phyloP scores from a whole-genome alignment of 2,888 invertebrate species.

The Lepeophtheirus nordmannii region DNA sequence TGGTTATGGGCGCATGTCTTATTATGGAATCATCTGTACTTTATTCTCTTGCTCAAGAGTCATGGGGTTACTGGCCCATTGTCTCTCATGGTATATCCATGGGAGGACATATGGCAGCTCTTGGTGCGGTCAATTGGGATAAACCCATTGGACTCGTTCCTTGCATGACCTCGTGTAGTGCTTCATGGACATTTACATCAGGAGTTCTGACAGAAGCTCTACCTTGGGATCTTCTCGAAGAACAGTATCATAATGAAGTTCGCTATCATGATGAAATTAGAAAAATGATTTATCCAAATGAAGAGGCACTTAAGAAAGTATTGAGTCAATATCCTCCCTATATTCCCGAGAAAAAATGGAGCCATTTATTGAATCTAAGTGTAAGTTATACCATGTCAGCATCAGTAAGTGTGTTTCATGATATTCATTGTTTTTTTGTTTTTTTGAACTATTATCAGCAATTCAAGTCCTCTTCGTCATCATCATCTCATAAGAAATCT shows the following conservation, averaged over 20 bases:
- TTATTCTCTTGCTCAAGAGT: conserved; percentile 42
- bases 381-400: background rate
- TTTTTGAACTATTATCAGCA: background rate
- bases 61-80: conserved; percentile 74
- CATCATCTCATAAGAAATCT: background rate
- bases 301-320: conserved; percentile 35
- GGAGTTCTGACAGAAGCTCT: conserved; percentile 90
- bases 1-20: conserved; percentile 95
- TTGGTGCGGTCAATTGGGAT: conserved; percentile 90
- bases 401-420: too few relatives aligned
- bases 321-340: background rate
- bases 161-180: conserved; percentile 93
- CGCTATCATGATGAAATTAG: conserved; percentile 55
- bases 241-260: conserved; percentile 48
- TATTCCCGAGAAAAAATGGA: background rate
- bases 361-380: background rate
- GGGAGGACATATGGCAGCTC: conserved; percentile 97
- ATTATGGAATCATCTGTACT: conserved; percentile 57
- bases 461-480: too few relatives aligned
- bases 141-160: conserved; percentile 64
- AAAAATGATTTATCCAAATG: conserved; percentile 66
- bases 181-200: conserved; percentile 73
- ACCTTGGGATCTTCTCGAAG: conserved; percentile 77
- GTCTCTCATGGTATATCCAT: conserved; percentile 90
- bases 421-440: background rate